phyloP scores from a whole-genome alignment of 2,888 invertebrate genomes.

The Microplitis deprimator region DNA sequence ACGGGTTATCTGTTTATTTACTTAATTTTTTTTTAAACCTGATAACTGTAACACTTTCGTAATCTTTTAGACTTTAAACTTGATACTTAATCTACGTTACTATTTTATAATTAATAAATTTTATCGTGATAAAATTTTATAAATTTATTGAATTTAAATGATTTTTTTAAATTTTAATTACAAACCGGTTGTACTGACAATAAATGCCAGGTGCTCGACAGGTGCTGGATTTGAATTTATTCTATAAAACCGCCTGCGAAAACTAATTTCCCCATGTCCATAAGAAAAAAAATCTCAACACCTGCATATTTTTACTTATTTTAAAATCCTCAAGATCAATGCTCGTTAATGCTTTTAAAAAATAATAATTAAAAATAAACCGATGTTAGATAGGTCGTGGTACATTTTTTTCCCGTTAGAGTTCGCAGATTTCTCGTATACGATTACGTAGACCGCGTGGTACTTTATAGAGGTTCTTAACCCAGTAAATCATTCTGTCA shows the following conservation, averaged over 20 bases:
- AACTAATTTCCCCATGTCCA: slow-evolving; percentile 24
- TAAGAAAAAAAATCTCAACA: slow-evolving; percentile 2
- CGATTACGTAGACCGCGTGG: background rate
- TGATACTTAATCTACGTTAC: background rate
- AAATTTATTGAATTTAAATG: background rate
- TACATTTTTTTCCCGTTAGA: slow-evolving; percentile 29
- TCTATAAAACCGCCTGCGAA: slow-evolving; percentile 36
- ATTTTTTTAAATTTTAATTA: slow-evolving; percentile 8
- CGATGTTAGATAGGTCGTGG: slow-evolving; percentile 32
- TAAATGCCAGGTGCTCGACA: slow-evolving; percentile 38
- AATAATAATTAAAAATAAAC: background rate
- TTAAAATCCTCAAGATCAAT: slow-evolving; percentile 6
- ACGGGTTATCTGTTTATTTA: background rate
- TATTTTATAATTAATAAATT: background rate
- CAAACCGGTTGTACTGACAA: slow-evolving; percentile 30
- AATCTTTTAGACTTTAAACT: slow-evolving; percentile 21
- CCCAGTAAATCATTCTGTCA: slow-evolving; percentile 61
- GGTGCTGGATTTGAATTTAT: slow-evolving; percentile 39
- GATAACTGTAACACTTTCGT: slow-evolving; percentile 22
- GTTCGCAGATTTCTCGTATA: slow-evolving; percentile 4
- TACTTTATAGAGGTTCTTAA: slow-evolving; percentile 62
- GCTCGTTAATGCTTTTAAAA: background rate
- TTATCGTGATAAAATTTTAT: background rate
- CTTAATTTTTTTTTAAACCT: background rate
- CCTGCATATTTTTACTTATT: slow-evolving; percentile 23